Conservation (phyloP, 2,888 invertebrate species). For the Phrixothrix hirtus region DNA sequence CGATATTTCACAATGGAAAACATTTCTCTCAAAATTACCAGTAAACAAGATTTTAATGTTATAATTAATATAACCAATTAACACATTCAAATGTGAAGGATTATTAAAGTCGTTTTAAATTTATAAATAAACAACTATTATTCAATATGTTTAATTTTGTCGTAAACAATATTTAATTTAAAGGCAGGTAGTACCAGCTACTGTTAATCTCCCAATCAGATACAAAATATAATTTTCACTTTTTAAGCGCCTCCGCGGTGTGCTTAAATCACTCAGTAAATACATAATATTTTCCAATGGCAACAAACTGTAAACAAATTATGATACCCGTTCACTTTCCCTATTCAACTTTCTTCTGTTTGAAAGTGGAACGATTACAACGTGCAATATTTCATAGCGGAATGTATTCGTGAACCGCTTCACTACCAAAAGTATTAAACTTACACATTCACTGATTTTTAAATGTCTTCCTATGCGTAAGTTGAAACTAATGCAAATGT, state of each 20-base stretch:
- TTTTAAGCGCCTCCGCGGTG: constrained; percentile 13
- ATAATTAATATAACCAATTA: no score
- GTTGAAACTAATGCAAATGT: neutral
- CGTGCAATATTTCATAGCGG: constrained; percentile 24
- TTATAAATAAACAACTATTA: no score
- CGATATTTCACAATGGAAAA: no score
- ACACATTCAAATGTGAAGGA: no score
- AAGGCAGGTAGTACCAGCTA: no score
- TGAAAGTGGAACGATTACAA: constrained; percentile 41
- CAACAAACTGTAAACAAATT: constrained; percentile 29
- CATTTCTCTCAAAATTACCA: no score
- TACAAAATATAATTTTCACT: constrained; percentile 19
- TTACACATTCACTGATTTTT: constrained; percentile 15
- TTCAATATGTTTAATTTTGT: no score
- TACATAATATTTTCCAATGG: constrained; percentile 14
- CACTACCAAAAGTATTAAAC: constrained; percentile 6
- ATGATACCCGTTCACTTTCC: constrained; percentile 39
- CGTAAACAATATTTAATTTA: no score
- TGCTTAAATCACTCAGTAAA: constrained; percentile 9
- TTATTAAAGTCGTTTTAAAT: no score
- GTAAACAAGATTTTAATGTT: no score
- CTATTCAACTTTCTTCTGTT: constrained; percentile 42
- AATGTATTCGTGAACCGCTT: constrained; percentile 11
- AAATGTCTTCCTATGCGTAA: neutral
- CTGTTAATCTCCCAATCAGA: no score